phyloP scores from a whole-genome alignment of 1,140 invertebrate genomes.

The Campoletis sonorensis region DNA sequence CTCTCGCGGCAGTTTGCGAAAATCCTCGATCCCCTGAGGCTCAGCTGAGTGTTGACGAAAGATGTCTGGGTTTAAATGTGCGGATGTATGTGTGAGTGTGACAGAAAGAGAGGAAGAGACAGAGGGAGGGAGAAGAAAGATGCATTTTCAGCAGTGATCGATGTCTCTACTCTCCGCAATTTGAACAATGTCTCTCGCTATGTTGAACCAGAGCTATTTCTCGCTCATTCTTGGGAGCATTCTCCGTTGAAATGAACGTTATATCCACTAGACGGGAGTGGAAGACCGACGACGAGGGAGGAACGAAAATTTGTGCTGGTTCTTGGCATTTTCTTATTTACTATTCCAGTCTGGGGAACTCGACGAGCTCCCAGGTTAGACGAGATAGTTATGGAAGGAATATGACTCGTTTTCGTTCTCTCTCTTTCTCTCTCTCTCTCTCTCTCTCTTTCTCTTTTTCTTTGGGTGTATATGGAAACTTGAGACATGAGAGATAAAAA shows the following conservation, averaged over 20 bases:
- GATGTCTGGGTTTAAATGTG: neutral
- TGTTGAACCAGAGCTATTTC: constrained; percentile 50
- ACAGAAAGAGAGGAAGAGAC: neutral
- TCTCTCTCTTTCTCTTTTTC: constrained; percentile 6
- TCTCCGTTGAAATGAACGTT: constrained; percentile 67
- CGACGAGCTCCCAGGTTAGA: constrained; percentile 8
- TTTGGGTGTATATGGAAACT: neutral
- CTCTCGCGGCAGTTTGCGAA: constrained; percentile 45
- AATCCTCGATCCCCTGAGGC: constrained; percentile 66
- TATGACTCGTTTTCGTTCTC: neutral
- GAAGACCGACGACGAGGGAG: constrained; percentile 58
- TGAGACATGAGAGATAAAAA: constrained; percentile 22
- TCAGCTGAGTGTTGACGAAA: constrained; percentile 62
- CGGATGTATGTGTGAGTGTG: neutral
- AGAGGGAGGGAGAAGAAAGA: too few relatives aligned
- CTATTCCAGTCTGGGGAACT: constrained; percentile 59
- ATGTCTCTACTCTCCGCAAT: constrained; percentile 73
- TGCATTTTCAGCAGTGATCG: constrained; percentile 63
- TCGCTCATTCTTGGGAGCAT: constrained; percentile 61
- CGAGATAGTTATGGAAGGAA: constrained; percentile 54
- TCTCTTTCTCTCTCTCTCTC: neutral
- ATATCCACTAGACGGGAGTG: constrained; percentile 43
- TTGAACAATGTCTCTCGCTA: constrained; percentile 71
- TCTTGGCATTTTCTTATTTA: constrained; percentile 65
- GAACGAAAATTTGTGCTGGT: constrained; percentile 53